These are phyloP conservation scores for Drosophila barbarae DNA, from an alignment of 2,888 invertebrate species.

Conservation along the genomic window DNA sequence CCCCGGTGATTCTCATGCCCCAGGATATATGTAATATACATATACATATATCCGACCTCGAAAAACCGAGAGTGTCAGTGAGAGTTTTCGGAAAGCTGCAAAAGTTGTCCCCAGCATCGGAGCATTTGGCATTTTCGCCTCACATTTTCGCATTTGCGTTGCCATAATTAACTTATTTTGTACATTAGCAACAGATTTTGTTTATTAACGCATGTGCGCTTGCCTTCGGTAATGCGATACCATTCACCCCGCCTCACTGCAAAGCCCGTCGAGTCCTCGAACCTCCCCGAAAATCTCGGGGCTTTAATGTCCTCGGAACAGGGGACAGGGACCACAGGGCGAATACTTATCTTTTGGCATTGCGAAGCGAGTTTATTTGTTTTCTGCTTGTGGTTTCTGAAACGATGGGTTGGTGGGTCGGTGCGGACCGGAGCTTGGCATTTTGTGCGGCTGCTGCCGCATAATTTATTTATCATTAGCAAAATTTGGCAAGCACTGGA, in stretches of 20 bases:
- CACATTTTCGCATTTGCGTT: conserved; percentile 59
- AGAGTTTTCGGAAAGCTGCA: conserved; percentile 43
- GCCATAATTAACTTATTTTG: conserved; percentile 70
- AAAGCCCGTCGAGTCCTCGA: conserved; percentile 3
- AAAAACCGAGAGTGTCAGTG: conserved; percentile 16
- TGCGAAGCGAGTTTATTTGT: conserved; percentile 70
- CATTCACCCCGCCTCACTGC: conserved; percentile 20
- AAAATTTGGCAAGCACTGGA: conserved; percentile 62
- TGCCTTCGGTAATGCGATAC: conserved; percentile 46
- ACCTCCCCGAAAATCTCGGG: conserved; percentile 1
- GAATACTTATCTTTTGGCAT: conserved; percentile 65
- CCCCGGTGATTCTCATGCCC: background rate
- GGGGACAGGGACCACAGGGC: conserved; percentile 40
- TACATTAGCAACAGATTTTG: conserved; percentile 74
- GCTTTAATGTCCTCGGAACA: conserved; percentile 46
- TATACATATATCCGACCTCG: background rate
- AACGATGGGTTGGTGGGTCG: conserved; percentile 13
- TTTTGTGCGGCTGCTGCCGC: conserved; percentile 63
- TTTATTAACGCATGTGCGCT: conserved; percentile 68
- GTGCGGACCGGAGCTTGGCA: conserved; percentile 19
- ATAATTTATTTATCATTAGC: conserved; percentile 74
- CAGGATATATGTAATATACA: background rate
- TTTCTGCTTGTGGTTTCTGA: conserved; percentile 57
- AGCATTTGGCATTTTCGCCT: conserved; percentile 53
- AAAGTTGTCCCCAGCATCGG: conserved; percentile 56